Evolutionary conservation across 2,113 vertebrate genomes (phyloP), one percentile per base, ranked within the genome.

Genomic region (Sturnus vulgaris): DNA sequence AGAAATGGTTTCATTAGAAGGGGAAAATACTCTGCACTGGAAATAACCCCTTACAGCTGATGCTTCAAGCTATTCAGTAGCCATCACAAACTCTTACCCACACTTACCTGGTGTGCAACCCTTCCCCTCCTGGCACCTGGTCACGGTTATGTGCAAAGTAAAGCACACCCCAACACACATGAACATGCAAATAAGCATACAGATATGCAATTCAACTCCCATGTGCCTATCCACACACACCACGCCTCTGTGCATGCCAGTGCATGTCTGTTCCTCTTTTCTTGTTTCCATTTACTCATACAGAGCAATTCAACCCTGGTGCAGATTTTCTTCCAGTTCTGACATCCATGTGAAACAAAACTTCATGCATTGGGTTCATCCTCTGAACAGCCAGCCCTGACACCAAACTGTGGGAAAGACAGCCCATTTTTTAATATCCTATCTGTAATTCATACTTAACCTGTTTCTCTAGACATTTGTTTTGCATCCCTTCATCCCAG

Each of bases 241-340:
- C 53, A 15, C 27, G 9, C 8, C n/a, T 88, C 64, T 63, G 47
- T 47, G 11, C 19, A 19, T 10, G n/a, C 33, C 40, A 24, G 30
- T 57, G 18, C 15, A 42, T 42, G 15, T 42, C 40, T 33, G 52
- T 59, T 81, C 37, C 18, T 70, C 33, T 59, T 87, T 37, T 22
- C 47, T 59, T 0, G 0, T 59, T 42, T 88, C 20, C 11, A 0
- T 66, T 71, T 79, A 82, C 27, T 59, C 13, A 49, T 11, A 47
- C 7, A 47, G 53, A 18, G 10, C 31, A 24, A 10, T 53, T 21
- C 25, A 47, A 39, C 27, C 47, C 30, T n/a, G 44, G 6, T 42
- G 33, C n/a, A 65, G 42, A 50, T 86, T 65, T 82, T 65, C 39
- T 84, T 80, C 35, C 2, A 5, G 0, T 71, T 88, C 44, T 65